These are phyloP conservation scores for Lochmaea crataegi DNA, from an alignment of 2,888 invertebrate species.

Conservation along the genomic window DNA sequence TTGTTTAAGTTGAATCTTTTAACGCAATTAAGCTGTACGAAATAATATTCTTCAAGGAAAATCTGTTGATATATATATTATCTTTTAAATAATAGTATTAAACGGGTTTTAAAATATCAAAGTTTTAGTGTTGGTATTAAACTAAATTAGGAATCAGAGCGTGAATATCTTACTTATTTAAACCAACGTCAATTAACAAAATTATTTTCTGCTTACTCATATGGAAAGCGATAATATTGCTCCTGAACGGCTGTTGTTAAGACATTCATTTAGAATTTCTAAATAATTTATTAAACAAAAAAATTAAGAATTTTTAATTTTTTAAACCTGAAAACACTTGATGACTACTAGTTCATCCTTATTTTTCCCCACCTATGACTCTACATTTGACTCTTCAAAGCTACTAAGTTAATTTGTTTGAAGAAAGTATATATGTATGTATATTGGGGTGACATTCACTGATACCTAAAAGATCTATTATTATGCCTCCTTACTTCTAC, in stretches of 20 bases:
- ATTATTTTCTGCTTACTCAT: background rate
- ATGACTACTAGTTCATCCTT: no score
- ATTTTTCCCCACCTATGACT: no score
- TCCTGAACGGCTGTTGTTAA: background rate
- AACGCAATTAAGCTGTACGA: background rate
- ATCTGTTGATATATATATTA: background rate
- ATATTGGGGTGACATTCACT: no score
- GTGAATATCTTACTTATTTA: background rate
- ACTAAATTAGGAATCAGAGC: background rate
- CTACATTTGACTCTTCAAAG: no score
- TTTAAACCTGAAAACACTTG: no score
- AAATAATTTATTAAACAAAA: no score
- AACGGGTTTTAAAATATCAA: background rate
- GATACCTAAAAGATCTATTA: no score
- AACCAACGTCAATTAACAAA: background rate
- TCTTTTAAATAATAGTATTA: background rate
- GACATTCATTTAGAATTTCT: no score
- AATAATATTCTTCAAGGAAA: background rate
- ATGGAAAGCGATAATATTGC: background rate
- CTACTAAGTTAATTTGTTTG: no score
- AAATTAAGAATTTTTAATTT: no score
- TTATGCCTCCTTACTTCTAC: no score
- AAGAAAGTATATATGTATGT: no score
- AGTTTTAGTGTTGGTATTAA: background rate
- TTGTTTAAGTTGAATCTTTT: slow-evolving; percentile 14